Evolutionary conservation across 2,797 vertebrate genomes (phyloP).

Genomic region (Potorous gilbertii): DNA sequence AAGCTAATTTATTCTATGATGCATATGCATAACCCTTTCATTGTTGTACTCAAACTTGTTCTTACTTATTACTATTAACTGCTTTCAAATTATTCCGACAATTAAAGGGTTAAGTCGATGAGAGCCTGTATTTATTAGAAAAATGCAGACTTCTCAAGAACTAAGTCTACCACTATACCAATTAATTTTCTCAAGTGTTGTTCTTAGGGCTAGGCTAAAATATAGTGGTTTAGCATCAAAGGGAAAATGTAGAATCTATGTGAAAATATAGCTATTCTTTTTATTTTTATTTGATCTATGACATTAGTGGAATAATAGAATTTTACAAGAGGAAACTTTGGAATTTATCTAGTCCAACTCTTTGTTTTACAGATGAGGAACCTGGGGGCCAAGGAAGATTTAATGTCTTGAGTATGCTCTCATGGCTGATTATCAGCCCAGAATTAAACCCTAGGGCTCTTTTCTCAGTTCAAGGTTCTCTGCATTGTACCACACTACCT

Average conservation of each 20-base stretch:
- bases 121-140: neutral
- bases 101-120: neutral
- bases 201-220: neutral
- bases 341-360: neutral
- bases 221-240: neutral
- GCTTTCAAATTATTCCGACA: neutral
- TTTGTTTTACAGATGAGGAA: neutral
- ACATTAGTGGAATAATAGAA: neutral
- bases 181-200: neutral
- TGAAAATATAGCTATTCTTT: neutral
- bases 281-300: neutral
- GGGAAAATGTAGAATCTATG: neutral
- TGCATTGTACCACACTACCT: neutral
- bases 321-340: conserved; percentile 14
- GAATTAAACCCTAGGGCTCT: neutral
- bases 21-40: neutral
- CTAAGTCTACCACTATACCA: neutral
- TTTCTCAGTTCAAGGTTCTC: neutral
- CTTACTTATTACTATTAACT: neutral
- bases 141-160: neutral
- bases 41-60: neutral
- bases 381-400: neutral
- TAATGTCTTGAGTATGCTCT: neutral
- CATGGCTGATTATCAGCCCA: neutral
- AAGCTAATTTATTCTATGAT: neutral